Evolutionary conservation across 2,888 invertebrate genomes (phyloP).

Genomic region (Callinectes sapidus): DNA sequence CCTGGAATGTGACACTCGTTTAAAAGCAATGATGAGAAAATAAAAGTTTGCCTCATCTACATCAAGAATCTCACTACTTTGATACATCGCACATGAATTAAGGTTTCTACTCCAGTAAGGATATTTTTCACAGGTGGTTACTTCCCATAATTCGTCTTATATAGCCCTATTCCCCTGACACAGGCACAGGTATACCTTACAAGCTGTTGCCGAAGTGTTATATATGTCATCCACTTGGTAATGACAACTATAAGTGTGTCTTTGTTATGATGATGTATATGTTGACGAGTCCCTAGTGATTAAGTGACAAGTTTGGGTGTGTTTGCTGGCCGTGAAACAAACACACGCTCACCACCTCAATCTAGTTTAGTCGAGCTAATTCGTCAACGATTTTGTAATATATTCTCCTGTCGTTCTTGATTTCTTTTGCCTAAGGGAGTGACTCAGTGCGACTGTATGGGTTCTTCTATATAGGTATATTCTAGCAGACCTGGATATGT

Average conservation of each 20-base stretch:
- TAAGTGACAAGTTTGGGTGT: slow-evolving; percentile 8
- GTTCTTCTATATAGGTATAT: not conserved
- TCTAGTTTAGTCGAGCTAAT: not conserved
- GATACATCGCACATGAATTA: not conserved
- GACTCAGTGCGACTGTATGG: not conserved
- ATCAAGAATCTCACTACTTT: not conserved
- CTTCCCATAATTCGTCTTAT: not conserved
- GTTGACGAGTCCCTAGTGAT: slow-evolving; percentile 26
- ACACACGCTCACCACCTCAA: not conserved
- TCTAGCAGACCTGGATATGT: not conserved
- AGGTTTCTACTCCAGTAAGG: not conserved
- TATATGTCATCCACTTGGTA: not conserved
- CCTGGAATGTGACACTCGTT: too few species aligned
- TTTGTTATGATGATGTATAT: slow-evolving; percentile 14
- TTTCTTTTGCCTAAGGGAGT: not conserved
- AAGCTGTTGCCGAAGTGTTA: not conserved
- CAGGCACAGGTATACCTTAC: not conserved
- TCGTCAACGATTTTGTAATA: not conserved
- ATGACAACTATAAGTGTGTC: slow-evolving; percentile 13
- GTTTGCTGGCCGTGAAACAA: not conserved
- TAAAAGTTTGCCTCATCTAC: not conserved
- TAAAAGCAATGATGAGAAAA: too few species aligned
- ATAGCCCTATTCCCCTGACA: not conserved
- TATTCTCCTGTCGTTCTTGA: not conserved
- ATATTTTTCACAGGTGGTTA: not conserved